phyloP scores from a whole-genome alignment of 2,888 invertebrate genomes.

The Calameuta idolon region DNA sequence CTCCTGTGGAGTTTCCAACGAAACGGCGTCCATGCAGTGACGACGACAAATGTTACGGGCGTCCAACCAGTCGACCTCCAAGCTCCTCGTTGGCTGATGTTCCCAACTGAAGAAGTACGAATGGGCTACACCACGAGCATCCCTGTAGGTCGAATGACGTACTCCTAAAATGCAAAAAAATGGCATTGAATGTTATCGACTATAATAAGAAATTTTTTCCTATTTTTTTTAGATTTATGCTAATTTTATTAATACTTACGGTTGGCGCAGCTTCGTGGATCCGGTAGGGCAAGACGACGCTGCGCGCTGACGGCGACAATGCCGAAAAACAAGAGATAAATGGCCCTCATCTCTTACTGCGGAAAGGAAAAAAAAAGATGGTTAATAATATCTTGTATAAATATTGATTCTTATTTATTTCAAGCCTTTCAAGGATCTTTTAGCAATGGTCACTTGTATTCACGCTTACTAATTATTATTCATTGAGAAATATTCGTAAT shows the following conservation, averaged over 20 bases:
- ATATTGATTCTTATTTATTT: neutral
- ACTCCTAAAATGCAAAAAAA: conserved; percentile 73
- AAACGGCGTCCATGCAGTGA: conserved; percentile 94
- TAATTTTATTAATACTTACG: conserved; percentile 73
- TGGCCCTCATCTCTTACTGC: conserved; percentile 46
- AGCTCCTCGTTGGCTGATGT: conserved; percentile 81
- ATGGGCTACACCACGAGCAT: conserved; percentile 87
- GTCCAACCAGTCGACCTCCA: conserved; percentile 92
- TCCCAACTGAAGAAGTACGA: conserved; percentile 97
- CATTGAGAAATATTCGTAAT: neutral
- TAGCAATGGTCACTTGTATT: neutral
- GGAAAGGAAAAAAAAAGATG: neutral
- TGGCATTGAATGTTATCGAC: neutral
- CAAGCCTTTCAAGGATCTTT: neutral
- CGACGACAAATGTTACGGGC: conserved; percentile 91
- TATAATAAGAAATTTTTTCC: neutral
- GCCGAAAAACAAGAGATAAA: conserved; percentile 74
- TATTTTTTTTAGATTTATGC: neutral
- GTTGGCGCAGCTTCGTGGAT: conserved; percentile 89
- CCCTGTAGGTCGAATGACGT: conserved; percentile 88
- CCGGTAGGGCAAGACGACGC: conserved; percentile 86
- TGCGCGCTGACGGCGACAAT: conserved; percentile 79
- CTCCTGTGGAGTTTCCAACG: conserved; percentile 90
- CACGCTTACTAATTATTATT: neutral
- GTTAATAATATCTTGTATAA: neutral